Percentiles rank a stretch among this genome's conserved stretches.
Evolutionary conservation across 2,797 vertebrate species (phyloP).

Genomic region (Gephyroberyx darwinii): DNA sequence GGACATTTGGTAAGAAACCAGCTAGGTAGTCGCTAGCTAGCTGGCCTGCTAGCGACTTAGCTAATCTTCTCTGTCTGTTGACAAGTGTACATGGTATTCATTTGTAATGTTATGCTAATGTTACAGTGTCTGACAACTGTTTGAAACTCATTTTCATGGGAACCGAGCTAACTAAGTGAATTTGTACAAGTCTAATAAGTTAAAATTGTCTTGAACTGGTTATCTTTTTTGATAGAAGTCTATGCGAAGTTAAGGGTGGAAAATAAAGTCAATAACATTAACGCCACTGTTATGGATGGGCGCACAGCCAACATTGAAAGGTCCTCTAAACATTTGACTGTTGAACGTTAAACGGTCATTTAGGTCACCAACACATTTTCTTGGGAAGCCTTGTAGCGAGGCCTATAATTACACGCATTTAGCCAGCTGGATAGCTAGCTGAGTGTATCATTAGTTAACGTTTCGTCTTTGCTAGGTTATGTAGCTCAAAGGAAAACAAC

Average conservation of each 20-base stretch:
- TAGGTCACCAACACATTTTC: slow-evolving; percentile 45
- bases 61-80: slow-evolving; percentile 11
- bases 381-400: slow-evolving; percentile 10
- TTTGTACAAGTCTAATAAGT: not conserved
- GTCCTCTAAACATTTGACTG: not conserved
- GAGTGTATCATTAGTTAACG: not conserved
- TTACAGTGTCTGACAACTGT: not conserved
- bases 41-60: slow-evolving; percentile 48
- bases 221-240: not conserved
- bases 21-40: slow-evolving; percentile 20
- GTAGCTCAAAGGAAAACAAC: slow-evolving; percentile 50
- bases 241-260: not conserved
- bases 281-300: not conserved
- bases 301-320: not conserved
- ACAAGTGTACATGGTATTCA: slow-evolving; percentile 6
- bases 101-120: not conserved
- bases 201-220: not conserved
- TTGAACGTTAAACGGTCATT: slow-evolving; percentile 7
- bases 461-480: slow-evolving; percentile 18
- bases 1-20: slow-evolving; percentile 89
- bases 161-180: not conserved
- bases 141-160: rapidly evolving
- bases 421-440: not conserved
- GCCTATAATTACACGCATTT: slow-evolving; percentile 24
- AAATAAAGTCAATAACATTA: not conserved